phyloP scores from a whole-genome alignment of 2,797 vertebrate species.

The Sebastes minor region DNA sequence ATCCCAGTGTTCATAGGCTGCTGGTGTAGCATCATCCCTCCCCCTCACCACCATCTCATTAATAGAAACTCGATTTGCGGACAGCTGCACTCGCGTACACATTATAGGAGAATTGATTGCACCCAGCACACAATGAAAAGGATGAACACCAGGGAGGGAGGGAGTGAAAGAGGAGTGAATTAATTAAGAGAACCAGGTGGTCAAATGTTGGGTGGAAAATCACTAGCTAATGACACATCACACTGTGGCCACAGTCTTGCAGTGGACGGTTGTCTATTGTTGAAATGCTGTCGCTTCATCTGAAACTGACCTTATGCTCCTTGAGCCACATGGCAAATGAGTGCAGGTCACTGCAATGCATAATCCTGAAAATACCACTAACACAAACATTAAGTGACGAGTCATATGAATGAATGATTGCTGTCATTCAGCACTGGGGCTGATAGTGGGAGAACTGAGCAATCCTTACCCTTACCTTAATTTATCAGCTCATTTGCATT shows the following conservation, averaged over 20 bases:
- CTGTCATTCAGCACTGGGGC: constrained; percentile 46
- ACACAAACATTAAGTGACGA: constrained; percentile 47
- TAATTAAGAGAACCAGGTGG: constrained; percentile 91
- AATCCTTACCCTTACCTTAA: constrained; percentile 46
- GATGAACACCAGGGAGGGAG: constrained; percentile 88
- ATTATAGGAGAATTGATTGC: constrained; percentile 91
- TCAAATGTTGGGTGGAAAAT: constrained; percentile 88
- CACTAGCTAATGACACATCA: constrained; percentile 88
- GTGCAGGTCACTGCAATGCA: constrained; percentile 55
- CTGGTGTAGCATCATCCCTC: constrained; percentile 75
- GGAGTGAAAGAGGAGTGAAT: constrained; percentile 87
- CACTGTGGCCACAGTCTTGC: constrained; percentile 81
- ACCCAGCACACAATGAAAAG: constrained; percentile 89
- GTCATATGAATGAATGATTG: constrained; percentile 53
- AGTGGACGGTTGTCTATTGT: constrained; percentile 80
- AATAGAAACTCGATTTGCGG: constrained; percentile 90
- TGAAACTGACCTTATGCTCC: constrained; percentile 79
- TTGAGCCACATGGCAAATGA: constrained; percentile 79
- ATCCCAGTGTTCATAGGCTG: constrained; percentile 75
- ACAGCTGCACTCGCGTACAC: constrained; percentile 89
- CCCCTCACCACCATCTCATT: constrained; percentile 85
- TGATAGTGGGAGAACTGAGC: constrained; percentile 36
- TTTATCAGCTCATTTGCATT: constrained; percentile 56
- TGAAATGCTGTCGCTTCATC: constrained; percentile 75
- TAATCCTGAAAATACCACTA: constrained; percentile 28